phyloP scores from a whole-genome alignment of 1,140 invertebrate species.

The Drosophila triauraria region DNA sequence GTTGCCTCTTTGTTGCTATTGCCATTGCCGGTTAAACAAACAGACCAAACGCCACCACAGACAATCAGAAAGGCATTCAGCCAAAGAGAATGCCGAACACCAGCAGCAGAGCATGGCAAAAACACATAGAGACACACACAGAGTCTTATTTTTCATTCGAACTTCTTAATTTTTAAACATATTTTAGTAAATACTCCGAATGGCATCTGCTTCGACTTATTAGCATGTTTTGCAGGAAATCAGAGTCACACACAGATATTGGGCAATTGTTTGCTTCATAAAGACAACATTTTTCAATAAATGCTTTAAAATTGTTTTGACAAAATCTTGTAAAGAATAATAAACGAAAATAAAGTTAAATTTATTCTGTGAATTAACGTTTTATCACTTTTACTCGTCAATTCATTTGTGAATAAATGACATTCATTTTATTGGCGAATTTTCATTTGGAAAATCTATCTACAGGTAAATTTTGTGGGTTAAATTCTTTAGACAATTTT shows the following conservation, averaged over 20 bases:
- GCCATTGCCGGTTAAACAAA: constrained; percentile 54
- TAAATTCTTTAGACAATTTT: not conserved
- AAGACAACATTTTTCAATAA: not conserved
- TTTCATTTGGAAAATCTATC: not conserved
- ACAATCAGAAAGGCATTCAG: constrained; percentile 59
- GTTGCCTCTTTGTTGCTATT: constrained; percentile 23
- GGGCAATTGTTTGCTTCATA: not conserved
- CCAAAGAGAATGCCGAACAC: constrained; percentile 48
- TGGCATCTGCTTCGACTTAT: not conserved
- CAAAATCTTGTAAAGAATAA: not conserved
- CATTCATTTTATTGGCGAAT: not conserved
- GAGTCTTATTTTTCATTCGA: constrained; percentile 11
- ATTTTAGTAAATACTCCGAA: constrained; percentile 57
- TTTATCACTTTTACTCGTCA: not conserved
- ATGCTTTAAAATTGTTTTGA: not conserved
- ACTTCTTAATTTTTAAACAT: constrained; percentile 51
- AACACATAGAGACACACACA: constrained; percentile 1
- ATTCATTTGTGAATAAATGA: not conserved
- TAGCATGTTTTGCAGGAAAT: not conserved
- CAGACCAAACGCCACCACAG: constrained; percentile 55
- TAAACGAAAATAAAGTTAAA: not conserved
- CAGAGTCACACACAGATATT: not conserved
- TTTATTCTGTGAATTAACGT: no score
- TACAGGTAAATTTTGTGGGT: not conserved
- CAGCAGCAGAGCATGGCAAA: constrained; percentile 21